These are phyloP conservation scores for Apodemus speciosus DNA, from an alignment of 2,113 vertebrate genomes.

Conservation along the genomic window DNA sequence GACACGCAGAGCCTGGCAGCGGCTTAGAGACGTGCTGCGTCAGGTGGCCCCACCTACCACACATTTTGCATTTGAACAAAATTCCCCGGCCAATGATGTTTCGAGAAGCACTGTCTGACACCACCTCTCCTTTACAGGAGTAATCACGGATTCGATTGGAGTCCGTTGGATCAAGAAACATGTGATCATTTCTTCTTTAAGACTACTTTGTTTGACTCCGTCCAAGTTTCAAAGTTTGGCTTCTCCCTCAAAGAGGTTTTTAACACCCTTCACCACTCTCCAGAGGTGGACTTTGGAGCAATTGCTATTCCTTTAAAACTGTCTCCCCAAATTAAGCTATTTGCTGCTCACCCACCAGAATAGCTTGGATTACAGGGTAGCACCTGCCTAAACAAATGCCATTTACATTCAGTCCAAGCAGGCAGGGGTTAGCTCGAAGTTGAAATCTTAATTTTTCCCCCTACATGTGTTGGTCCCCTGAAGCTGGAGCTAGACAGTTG, in stretches of 20 bases:
- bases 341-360: not conserved
- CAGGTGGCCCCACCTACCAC: not conserved
- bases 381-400: not conserved
- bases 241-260: not conserved
- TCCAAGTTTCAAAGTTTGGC: not conserved
- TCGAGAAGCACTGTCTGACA: not conserved
- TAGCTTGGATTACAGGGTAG: too few relatives aligned
- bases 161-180: not conserved
- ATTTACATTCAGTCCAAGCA: not conserved
- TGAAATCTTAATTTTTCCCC: not conserved
- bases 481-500: not conserved
- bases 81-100: not conserved
- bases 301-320: not conserved
- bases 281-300: not conserved
- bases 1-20: not conserved
- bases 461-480: not conserved
- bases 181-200: not conserved
- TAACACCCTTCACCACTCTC: not conserved
- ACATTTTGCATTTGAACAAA: not conserved
- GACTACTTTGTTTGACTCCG: not conserved
- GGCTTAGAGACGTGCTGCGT: not conserved
- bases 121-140: not conserved
- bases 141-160: not conserved
- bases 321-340: not conserved
- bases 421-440: not conserved